phyloP scores from a whole-genome alignment of 2,888 invertebrate species.

The Clusia tigrina region DNA sequence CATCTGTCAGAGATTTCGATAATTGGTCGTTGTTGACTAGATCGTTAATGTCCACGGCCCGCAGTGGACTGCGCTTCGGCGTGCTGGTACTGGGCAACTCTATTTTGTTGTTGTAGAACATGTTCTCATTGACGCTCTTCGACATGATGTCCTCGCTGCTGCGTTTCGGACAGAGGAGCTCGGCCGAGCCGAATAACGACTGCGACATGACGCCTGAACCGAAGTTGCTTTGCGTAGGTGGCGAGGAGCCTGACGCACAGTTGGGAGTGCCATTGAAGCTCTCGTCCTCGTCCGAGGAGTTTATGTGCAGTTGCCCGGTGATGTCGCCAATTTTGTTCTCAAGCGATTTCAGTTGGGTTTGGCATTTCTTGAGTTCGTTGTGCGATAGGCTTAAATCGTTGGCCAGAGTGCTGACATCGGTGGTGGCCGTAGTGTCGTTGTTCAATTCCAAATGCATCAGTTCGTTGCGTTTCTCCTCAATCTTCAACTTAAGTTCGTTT shows the following conservation, averaged over 20 bases:
- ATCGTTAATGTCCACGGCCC: slow-evolving; percentile 50
- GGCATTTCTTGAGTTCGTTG: slow-evolving; percentile 73
- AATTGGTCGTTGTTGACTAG: slow-evolving; percentile 28
- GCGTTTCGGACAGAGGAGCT: slow-evolving; percentile 57
- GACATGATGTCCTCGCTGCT: slow-evolving; percentile 59
- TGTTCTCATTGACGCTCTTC: slow-evolving; percentile 61
- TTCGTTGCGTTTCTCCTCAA: slow-evolving; percentile 70
- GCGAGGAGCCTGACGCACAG: slow-evolving; percentile 24
- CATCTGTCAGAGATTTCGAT: slow-evolving; percentile 32
- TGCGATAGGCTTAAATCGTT: slow-evolving; percentile 70
- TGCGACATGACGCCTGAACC: slow-evolving; percentile 59
- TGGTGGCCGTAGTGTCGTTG: slow-evolving; percentile 73
- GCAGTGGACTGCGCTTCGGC: slow-evolving; percentile 55
- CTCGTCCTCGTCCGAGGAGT: slow-evolving; percentile 45
- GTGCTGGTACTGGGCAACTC: slow-evolving; percentile 54
- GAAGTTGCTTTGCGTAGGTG: slow-evolving; percentile 38
- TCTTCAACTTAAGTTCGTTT: slow-evolving; percentile 71
- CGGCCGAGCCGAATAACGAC: slow-evolving; percentile 63
- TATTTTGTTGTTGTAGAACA: slow-evolving; percentile 62
- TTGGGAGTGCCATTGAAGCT: neutral
- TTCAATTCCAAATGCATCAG: slow-evolving; percentile 74
- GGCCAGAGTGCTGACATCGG: slow-evolving; percentile 75
- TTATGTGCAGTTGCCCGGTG: slow-evolving; percentile 45
- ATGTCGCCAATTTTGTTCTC: slow-evolving; percentile 68
- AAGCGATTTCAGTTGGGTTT: slow-evolving; percentile 72